A percentile compares a stretch with the other conserved stretches of the same genome.
phyloP scores from a whole-genome alignment of 2,888 invertebrate genomes.

The Dryobota labecula region DNA sequence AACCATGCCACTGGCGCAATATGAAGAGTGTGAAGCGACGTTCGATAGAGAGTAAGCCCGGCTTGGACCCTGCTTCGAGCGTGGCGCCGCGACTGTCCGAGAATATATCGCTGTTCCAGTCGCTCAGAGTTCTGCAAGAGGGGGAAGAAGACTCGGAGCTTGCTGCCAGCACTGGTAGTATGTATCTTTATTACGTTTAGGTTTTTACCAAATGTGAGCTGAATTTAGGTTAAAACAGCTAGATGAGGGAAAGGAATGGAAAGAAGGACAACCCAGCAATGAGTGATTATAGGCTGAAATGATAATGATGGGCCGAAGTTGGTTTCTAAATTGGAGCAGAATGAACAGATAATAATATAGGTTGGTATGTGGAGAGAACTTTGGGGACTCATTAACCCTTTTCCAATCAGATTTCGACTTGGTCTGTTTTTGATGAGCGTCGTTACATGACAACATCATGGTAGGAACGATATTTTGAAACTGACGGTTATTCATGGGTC shows the following conservation, averaged over 20 bases:
- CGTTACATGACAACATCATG: not conserved
- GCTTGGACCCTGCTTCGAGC: slow-evolving; percentile 77
- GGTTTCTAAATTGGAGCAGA: not conserved
- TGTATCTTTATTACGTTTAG: not conserved
- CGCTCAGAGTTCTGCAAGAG: slow-evolving; percentile 96
- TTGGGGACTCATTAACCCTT: not conserved
- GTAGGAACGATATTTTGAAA: not conserved
- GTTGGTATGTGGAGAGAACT: too few relatives aligned
- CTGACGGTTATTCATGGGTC: not conserved
- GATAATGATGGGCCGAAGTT: not conserved
- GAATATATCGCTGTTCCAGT: slow-evolving; percentile 97
- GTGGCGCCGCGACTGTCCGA: slow-evolving; percentile 93
- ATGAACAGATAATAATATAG: not conserved
- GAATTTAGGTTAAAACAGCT: not conserved
- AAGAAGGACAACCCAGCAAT: not conserved
- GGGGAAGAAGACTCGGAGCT: slow-evolving; percentile 93
- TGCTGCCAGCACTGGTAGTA: slow-evolving; percentile 79
- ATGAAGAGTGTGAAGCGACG: slow-evolving; percentile 95
- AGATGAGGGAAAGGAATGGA: not conserved
- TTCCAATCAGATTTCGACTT: not conserved
- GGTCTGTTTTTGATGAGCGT: not conserved
- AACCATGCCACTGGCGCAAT: slow-evolving; percentile 98
- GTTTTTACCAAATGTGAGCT: not conserved
- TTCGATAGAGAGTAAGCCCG: slow-evolving; percentile 89
- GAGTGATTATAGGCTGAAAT: not conserved